These are phyloP conservation scores for Palloptera scutellata DNA, from an alignment of 2,888 invertebrate species.

Conservation along the genomic window DNA sequence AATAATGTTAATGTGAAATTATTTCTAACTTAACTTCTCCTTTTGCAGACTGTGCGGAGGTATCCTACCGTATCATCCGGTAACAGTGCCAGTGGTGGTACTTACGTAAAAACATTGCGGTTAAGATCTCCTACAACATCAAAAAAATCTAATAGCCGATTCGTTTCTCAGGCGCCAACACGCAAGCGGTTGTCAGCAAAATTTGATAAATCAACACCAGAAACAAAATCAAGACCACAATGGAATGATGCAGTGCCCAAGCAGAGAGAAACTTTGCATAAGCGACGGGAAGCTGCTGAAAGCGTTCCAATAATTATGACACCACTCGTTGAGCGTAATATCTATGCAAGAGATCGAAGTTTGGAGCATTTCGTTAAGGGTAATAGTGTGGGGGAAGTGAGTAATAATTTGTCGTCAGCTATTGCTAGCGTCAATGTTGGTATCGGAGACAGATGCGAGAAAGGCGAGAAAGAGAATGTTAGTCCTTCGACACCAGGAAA, in stretches of 20 bases:
- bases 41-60: constrained; percentile 51
- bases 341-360: constrained; percentile 29
- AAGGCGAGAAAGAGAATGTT: constrained; percentile 64
- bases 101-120: constrained; percentile 52
- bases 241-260: constrained; percentile 27
- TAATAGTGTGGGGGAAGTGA: constrained; percentile 5
- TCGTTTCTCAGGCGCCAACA: not conserved
- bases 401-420: constrained; percentile 26
- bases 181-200: constrained; percentile 34
- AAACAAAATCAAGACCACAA: constrained; percentile 22
- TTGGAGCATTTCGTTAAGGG: not conserved
- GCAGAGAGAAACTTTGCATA: constrained; percentile 19
- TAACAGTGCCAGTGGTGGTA: constrained; percentile 18
- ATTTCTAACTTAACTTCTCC: not conserved
- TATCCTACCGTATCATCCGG: constrained; percentile 55
- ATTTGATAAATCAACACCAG: constrained; percentile 26
- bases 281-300: constrained; percentile 28
- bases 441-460: constrained; percentile 43
- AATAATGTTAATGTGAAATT: not conserved
- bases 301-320: constrained; percentile 30
- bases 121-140: constrained; percentile 59
- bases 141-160: constrained; percentile 22
- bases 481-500: constrained; percentile 63
- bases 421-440: constrained; percentile 11
- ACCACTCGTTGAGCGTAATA: constrained; percentile 54